Evolutionary conservation across 2,797 vertebrate genomes (phyloP).

Genomic region (Mus caroli): DNA sequence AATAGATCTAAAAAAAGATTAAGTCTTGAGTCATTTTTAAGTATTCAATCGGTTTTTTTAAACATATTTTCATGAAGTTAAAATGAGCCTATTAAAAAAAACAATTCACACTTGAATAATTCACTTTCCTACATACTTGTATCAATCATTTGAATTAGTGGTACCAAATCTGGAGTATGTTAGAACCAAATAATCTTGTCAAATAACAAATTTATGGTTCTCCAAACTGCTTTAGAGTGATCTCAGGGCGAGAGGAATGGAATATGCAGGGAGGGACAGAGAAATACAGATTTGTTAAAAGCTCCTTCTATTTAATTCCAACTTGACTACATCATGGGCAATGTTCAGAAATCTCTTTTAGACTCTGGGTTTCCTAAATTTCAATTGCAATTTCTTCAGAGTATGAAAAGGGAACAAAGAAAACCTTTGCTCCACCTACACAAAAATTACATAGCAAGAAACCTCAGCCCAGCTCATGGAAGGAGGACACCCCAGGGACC

Average conservation of each 20-base stretch:
- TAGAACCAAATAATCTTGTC: conserved; percentile 60
- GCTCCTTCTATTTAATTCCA: conserved; percentile 28
- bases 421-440: conserved; percentile 75
- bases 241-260: background rate
- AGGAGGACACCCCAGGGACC: background rate
- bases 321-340: background rate
- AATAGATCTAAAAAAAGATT: background rate
- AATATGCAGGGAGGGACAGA: background rate
- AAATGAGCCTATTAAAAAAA: conserved; percentile 31
- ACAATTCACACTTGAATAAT: conserved; percentile 52
- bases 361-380: conserved; percentile 56
- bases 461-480: background rate
- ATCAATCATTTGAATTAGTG: conserved; percentile 52
- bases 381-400: conserved; percentile 76
- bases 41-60: background rate
- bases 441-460: conserved; percentile 50
- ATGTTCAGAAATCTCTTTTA: conserved; percentile 19
- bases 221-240: conserved; percentile 46
- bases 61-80: conserved; percentile 63
- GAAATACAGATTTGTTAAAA: conserved; percentile 63
- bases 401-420: conserved; percentile 76
- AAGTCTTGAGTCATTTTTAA: conserved; percentile 46
- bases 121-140: conserved; percentile 38
- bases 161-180: conserved; percentile 40
- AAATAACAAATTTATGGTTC: conserved; percentile 43